phyloP scores from a whole-genome alignment of 2,113 vertebrate species.

The Caretta caretta region DNA sequence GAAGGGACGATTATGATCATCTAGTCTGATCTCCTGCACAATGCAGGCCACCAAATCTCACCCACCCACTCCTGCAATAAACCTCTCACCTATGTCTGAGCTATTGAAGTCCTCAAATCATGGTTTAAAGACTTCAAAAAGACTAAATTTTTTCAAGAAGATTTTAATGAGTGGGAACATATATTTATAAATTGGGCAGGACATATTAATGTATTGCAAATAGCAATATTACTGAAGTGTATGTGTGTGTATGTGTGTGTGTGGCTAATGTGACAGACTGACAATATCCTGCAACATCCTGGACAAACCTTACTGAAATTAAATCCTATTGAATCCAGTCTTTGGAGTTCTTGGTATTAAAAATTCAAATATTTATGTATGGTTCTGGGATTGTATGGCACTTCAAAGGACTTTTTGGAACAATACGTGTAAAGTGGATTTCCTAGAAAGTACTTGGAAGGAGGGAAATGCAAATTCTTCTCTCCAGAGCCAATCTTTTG shows the following conservation, averaged over 20 bases:
- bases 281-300: not conserved
- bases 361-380: not conserved
- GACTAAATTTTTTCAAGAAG: not conserved
- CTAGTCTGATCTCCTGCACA: no score
- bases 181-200: not conserved
- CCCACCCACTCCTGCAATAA: no score
- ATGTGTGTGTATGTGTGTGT: not conserved
- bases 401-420: not conserved
- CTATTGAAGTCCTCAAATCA: no score
- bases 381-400: not conserved
- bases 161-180: slow-evolving; percentile 40
- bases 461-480: not conserved
- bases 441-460: not conserved
- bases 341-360: not conserved
- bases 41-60: no score
- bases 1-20: no score
- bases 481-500: not conserved
- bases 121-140: not conserved
- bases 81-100: no score
- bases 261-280: not conserved
- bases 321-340: not conserved
- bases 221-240: not conserved
- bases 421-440: not conserved
- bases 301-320: not conserved
- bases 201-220: slow-evolving; percentile 18